These are phyloP conservation scores for Stenopsyche tienmushanensis DNA, from an alignment of 1,140 invertebrate species.

Conservation along the genomic window DNA sequence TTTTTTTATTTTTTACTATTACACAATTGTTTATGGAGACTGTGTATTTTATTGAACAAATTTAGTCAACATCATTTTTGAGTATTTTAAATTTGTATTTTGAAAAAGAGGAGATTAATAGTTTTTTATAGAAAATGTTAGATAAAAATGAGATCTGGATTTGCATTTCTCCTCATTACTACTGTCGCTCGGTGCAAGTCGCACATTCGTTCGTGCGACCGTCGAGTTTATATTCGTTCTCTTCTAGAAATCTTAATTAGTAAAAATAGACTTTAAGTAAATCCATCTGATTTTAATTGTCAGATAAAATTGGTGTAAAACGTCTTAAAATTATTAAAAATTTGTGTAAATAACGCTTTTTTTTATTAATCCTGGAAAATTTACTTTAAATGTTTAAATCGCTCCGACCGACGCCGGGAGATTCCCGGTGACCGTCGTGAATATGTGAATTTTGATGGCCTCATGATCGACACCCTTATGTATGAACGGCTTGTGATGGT, in stretches of 20 bases:
- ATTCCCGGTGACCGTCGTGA: too few species aligned
- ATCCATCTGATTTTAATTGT: conserved; percentile 33
- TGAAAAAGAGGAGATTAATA: background rate
- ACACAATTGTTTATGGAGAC: conserved; percentile 40
- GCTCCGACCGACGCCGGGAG: too few species aligned
- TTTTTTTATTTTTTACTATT: conserved; percentile 41
- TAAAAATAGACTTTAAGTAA: conserved; percentile 38
- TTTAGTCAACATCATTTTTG: conserved; percentile 28
- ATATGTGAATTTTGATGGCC: too few species aligned
- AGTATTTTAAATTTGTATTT: conserved; percentile 30
- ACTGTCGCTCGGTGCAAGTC: conserved; percentile 12
- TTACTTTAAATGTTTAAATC: too few species aligned
- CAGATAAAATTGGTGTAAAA: conserved; percentile 41
- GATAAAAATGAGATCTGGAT: conserved; percentile 15
- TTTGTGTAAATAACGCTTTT: conserved; percentile 41
- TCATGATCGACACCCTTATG: too few species aligned
- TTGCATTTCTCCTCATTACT: conserved; percentile 24
- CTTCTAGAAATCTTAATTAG: conserved; percentile 40
- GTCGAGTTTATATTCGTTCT: conserved; percentile 32
- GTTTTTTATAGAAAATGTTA: conserved; percentile 8
- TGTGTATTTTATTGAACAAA: conserved; percentile 43
- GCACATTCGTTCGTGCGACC: conserved; percentile 5
- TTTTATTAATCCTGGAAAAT: too few species aligned
- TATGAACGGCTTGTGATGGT: too few species aligned
- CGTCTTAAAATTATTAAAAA: conserved; percentile 42